phyloP scores from a whole-genome alignment of 2,113 vertebrate species.

The Ibidorhyncha struthersii region DNA sequence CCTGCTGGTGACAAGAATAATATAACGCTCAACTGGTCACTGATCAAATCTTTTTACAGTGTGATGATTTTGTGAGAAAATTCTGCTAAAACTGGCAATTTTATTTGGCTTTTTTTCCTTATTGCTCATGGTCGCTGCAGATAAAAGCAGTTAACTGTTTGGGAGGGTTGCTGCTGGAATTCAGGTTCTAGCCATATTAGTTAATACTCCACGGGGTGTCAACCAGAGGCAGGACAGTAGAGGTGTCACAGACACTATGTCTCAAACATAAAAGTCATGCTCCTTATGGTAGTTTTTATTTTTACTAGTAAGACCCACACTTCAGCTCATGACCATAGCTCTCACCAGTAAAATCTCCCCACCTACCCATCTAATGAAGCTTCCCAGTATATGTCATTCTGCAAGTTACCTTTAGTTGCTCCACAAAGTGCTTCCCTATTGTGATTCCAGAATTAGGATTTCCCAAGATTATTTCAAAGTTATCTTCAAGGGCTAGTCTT shows the following conservation, averaged over 20 bases:
- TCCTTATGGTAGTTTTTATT: not conserved
- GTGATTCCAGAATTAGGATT: conserved; percentile 83
- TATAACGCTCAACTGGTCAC: not conserved
- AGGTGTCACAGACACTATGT: not conserved
- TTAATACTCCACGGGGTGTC: not conserved
- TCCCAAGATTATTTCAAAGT: conserved; percentile 93
- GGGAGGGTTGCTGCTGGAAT: not conserved
- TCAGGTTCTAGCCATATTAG: not conserved
- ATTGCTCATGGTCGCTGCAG: not conserved
- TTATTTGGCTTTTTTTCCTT: not conserved
- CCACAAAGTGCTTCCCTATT: conserved; percentile 87
- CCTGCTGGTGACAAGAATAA: conserved; percentile 2
- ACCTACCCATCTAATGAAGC: not conserved
- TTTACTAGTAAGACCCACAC: not conserved
- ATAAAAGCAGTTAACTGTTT: not conserved
- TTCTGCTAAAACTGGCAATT: not conserved
- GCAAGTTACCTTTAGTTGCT: conserved; percentile 86
- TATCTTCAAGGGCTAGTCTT: conserved; percentile 88
- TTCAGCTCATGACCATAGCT: not conserved
- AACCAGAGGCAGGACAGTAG: not conserved
- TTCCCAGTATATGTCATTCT: not conserved
- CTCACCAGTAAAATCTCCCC: not conserved
- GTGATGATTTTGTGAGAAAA: not conserved
- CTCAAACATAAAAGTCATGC: not conserved
- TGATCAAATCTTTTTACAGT: not conserved